These are phyloP conservation scores for Aquatica leii DNA, from an alignment of 2,888 invertebrate species.

Conservation along the genomic window DNA sequence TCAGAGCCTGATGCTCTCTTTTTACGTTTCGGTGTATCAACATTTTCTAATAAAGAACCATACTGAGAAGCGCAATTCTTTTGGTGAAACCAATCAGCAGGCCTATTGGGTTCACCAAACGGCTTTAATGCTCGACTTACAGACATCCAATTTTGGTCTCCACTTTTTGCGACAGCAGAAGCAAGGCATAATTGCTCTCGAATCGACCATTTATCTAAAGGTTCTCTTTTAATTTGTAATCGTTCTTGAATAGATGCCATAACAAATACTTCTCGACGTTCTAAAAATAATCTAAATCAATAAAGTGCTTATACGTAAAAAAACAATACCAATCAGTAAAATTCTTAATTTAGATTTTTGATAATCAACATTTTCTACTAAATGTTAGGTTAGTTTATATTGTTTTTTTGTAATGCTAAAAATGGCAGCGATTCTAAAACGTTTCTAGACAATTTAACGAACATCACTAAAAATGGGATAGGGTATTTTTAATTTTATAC, in stretches of 20 bases:
- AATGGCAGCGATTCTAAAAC: too few species aligned
- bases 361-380: too few species aligned
- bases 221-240: conserved; percentile 69
- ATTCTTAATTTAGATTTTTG: too few species aligned
- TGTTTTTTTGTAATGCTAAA: too few species aligned
- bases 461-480: too few species aligned
- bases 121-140: conserved; percentile 83
- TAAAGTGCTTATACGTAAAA: too few species aligned
- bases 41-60: conserved; percentile 79
- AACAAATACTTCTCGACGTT: too few species aligned
- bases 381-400: too few species aligned
- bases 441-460: too few species aligned
- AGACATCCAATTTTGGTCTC: conserved; percentile 93
- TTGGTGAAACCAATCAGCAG: conserved; percentile 89
- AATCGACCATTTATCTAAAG: conserved; percentile 85
- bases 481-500: too few species aligned
- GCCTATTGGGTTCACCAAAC: conserved; percentile 78
- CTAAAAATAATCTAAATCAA: too few species aligned
- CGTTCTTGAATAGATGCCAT: conserved; percentile 60
- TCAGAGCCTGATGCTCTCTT: conserved; percentile 71
- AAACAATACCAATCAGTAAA: too few species aligned
- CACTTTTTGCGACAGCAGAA: conserved; percentile 83
- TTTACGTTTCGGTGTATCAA: conserved; percentile 86
- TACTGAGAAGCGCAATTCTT: conserved; percentile 92
- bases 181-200: conserved; percentile 87